Base-by-base conservation (phyloP, 1,140 invertebrate species). In the Heterodera schachtii region DNA sequence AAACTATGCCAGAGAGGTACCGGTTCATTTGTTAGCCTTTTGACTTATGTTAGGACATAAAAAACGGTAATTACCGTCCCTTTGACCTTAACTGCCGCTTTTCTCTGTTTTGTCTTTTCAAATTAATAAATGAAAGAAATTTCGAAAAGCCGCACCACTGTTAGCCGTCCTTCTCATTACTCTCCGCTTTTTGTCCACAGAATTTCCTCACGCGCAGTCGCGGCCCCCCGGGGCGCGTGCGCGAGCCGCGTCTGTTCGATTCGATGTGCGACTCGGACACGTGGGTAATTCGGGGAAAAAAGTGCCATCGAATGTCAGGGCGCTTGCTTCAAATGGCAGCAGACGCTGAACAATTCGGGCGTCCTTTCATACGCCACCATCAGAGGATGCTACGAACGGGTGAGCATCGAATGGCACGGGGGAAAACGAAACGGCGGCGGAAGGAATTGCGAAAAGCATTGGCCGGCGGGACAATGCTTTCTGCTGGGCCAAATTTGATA, bases 291-390 rank as follows among this genome's bases (percentile, higher is more conserved):
- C 43, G 84, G 21, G 21, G 81, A 87, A 60, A 86, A 85, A 60
- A 79, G 77, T 44, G 77, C 82, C 19, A 83, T 87, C 31, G 86
- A 86, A 5, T 86, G 85, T 67, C 57, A 86, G 66, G 84, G 83
- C 49, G 70, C 76, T n/a, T 86, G 85, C 75, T 86, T 86, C 71
- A 86, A 86, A 74, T 86, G 85, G 85, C 85, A 86, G 47, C 86
- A 86, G 57, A 84, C 85, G 44, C 67, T 86, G 2, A 87, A 86
- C 75, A 87, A 86, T 60, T 85, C 69, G 66, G 83, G 83, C 3
- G 83, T 85, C 41, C 69, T 69, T 41, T 84, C 83, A 11, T 84
- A 84, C 64, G 41, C 83, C 43, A 84, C 83, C 19, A 84, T 84
- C 47, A 73, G 83, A n/a, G 83, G 84, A 31, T 84, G 83, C 69